Evolutionary conservation across 2,888 invertebrate species (phyloP).

Genomic region (Drosophila seclusa): DNA sequence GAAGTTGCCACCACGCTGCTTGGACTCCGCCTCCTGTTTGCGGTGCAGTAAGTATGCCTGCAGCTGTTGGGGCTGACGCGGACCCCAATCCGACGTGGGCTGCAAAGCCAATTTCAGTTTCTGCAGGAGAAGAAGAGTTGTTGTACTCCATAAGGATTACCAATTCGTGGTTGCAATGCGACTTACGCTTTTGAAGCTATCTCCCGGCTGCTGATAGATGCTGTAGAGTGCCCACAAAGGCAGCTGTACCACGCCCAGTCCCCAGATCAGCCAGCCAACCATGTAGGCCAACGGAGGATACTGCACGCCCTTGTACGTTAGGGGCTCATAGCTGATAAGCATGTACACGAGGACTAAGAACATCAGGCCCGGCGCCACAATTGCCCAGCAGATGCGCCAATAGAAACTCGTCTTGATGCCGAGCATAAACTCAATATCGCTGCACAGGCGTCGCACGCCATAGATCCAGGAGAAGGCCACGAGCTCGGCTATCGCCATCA

Average conservation of each 20-base stretch:
- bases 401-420: constrained; percentile 88
- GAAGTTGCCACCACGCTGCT: constrained; percentile 46
- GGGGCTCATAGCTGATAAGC: constrained; percentile 87
- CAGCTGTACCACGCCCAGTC: constrained; percentile 86
- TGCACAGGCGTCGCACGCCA: constrained; percentile 89
- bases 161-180: rapidly evolving
- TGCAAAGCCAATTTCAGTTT: constrained; percentile 79
- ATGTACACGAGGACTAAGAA: constrained; percentile 90
- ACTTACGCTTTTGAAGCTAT: constrained; percentile 52
- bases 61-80: constrained; percentile 81
- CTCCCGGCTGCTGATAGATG: constrained; percentile 79
- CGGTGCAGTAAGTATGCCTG: constrained; percentile 85
- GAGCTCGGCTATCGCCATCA: constrained; percentile 88
- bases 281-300: constrained; percentile 88
- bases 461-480: constrained; percentile 91
- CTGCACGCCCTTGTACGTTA: constrained; percentile 87
- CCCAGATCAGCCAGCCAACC: constrained; percentile 85
- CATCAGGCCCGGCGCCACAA: constrained; percentile 90
- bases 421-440: constrained; percentile 93
- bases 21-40: constrained; percentile 11
- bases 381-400: constrained; percentile 93
- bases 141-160: background rate
- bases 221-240: constrained; percentile 84
- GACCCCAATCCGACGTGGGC: constrained; percentile 82
- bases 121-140: constrained; percentile 46